Conservation (phyloP, 2,113 vertebrate genomes). For the Diadophis punctatus region DNA sequence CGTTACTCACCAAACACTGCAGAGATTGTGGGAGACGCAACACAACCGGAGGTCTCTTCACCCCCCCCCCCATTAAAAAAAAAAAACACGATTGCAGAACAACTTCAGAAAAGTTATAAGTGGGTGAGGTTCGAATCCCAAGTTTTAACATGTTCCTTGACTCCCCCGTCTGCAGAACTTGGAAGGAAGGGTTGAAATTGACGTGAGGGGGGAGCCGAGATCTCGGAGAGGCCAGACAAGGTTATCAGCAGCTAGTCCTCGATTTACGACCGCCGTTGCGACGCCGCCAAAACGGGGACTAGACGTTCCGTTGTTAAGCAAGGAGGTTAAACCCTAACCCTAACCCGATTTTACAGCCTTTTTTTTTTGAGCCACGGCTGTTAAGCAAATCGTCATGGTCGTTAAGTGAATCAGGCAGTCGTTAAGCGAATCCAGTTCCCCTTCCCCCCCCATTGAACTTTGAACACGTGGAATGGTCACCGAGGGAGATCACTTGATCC, state of each 20-base stretch:
- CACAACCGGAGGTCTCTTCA: conserved; percentile 55
- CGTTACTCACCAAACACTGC: conserved; percentile 69
- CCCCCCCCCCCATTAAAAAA: neutral
- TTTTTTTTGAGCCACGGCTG: too few relatives aligned
- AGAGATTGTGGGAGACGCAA: conserved; percentile 59
- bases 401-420: fast-evolving
- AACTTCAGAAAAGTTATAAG: conserved; percentile 30
- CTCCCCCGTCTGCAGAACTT: conserved; percentile 40
- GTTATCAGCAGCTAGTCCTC: neutral
- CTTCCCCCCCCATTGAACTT: too few relatives aligned
- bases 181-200: conserved; percentile 29
- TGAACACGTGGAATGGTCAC: too few relatives aligned
- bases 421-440: too few relatives aligned
- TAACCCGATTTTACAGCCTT: too few relatives aligned
- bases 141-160: conserved; percentile 64
- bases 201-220: neutral
- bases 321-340: neutral
- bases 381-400: neutral
- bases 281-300: neutral
- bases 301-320: neutral
- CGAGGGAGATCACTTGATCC: too few relatives aligned
- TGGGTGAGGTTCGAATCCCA: conserved; percentile 65
- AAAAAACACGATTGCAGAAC: conserved; percentile 29
- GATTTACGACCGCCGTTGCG: neutral
- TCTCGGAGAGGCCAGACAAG: neutral